Percentiles rank a stretch among this genome's conserved stretches.
phyloP scores from a whole-genome alignment of 2,113 vertebrate species.

The Cebus imitator region DNA sequence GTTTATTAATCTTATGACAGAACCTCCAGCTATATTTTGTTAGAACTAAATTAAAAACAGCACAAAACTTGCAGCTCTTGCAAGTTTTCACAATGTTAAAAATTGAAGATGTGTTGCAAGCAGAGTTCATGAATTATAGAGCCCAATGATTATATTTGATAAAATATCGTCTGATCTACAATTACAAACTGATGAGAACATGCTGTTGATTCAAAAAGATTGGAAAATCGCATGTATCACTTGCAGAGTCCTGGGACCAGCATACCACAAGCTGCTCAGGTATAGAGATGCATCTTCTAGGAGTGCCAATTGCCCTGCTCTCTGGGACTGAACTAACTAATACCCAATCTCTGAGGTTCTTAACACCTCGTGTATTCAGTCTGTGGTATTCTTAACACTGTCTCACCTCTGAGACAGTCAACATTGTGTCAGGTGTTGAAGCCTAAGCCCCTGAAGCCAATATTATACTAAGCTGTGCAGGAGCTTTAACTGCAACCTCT shows the following conservation, averaged over 20 bases:
- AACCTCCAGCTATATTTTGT: constrained; percentile 40
- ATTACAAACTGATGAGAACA: background rate
- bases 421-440: background rate
- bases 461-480: background rate
- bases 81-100: constrained; percentile 40
- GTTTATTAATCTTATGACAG: constrained; percentile 34
- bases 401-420: background rate
- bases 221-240: background rate
- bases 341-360: background rate
- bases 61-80: background rate
- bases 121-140: background rate
- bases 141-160: background rate
- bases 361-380: background rate
- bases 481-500: background rate
- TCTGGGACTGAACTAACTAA: background rate
- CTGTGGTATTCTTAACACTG: background rate
- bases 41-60: constrained; percentile 35
- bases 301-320: background rate
- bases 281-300: background rate
- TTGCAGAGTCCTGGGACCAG: background rate
- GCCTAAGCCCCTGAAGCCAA: background rate
- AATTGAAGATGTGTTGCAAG: background rate
- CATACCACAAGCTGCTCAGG: background rate
- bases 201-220: background rate
- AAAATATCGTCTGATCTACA: background rate